Base-by-base conservation (phyloP, 2,113 vertebrate genomes). In the Gnathonemus longibarbis region DNA sequence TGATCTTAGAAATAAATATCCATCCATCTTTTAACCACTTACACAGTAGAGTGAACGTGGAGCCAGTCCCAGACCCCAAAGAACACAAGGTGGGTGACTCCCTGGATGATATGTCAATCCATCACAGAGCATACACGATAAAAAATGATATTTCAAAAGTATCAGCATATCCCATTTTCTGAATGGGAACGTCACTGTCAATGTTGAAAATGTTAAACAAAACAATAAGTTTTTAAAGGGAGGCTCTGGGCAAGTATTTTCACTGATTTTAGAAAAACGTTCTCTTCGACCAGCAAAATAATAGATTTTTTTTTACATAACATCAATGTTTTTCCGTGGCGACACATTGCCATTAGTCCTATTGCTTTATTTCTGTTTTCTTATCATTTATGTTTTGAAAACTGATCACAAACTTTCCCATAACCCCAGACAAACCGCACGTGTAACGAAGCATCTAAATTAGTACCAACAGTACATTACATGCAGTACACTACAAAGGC, bases 191-290 rank as follows among this genome's bases (percentile, higher is more conserved):
- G n/a, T 27, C 27, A 70, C 10, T 27, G 62, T 31, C 17, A 19
- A 42, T 80, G 74, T 80, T 42, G 74, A 80, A 80, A 80, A 80
- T 80, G 74, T 80, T 80, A 80, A 42, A 77, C 9, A 77, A 80
- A 35, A 31, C 62, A 31, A 80, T 24, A 6, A 39, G 62, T 66
- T 27, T 62, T 31, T 77, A 13, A 19, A 39, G 15, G 15, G 5
- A 35, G 11, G 70, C 13, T 31, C 15, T 35, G 11, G 35, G 1
- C 70, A 77, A 19, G 5, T 35, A 77, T 39, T 77, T 77, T 39
- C 31, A 77, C 31, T 39, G 13, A 77, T 77, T 77, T 39, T 35
- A 35, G 3, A 74, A 74, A 74, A 35, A 15, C 3, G 31, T 74
- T 74, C 27, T 74, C 13, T 77, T 77, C 0, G 5, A 77, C 27